Conservation (phyloP, 2,797 vertebrate species). For the Gallinago nigripennis region DNA sequence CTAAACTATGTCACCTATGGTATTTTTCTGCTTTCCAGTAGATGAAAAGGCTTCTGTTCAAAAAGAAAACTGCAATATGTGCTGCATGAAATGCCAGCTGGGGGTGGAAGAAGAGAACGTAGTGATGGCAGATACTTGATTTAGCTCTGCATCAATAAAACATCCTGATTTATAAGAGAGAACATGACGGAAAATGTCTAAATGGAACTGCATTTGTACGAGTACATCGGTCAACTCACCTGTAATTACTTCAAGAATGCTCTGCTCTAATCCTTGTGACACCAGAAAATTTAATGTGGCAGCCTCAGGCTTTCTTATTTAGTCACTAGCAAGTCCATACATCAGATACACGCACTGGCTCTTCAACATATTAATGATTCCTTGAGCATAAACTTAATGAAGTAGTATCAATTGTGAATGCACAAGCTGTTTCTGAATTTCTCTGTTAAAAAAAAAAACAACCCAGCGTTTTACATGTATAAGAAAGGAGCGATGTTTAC, state of each 20-base stretch:
- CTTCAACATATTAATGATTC: not conserved
- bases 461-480: not conserved
- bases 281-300: not conserved
- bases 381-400: not conserved
- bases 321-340: not conserved
- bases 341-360: not conserved
- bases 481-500: not conserved
- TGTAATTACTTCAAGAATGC: not conserved
- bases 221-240: not conserved
- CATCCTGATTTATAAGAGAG: slow-evolving; percentile 11
- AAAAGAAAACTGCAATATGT: slow-evolving; percentile 63
- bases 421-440: not conserved
- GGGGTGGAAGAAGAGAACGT: slow-evolving; percentile 29
- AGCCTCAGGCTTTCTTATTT: not conserved
- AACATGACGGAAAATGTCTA: not conserved
- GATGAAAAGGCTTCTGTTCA: slow-evolving; percentile 61
- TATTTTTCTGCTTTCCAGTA: slow-evolving; percentile 59
- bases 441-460: not conserved
- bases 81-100: slow-evolving; percentile 68
- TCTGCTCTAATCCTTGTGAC: not conserved
- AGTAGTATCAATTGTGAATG: not conserved
- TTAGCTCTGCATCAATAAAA: slow-evolving; percentile 60
- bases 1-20: slow-evolving; percentile 61
- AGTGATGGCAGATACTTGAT: slow-evolving; percentile 58
- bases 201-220: not conserved